Conservation (phyloP, 1,140 invertebrate species). For the Paraescarpia echinospica region DNA sequence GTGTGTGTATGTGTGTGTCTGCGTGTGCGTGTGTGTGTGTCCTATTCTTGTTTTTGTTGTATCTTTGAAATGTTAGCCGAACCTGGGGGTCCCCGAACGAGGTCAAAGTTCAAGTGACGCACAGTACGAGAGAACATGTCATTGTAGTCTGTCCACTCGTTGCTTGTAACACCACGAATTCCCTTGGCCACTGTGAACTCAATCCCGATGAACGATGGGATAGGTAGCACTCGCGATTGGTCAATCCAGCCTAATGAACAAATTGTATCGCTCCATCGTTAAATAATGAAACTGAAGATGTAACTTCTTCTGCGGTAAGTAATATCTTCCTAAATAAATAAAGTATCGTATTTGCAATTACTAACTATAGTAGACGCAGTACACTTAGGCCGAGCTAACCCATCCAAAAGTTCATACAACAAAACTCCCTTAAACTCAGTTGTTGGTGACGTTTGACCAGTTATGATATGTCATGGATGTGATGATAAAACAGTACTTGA, state of each 20-base stretch:
- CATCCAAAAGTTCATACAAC: no score
- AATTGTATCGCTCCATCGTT: not conserved
- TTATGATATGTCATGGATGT: no score
- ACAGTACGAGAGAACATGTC: not conserved
- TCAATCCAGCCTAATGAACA: conserved; percentile 2
- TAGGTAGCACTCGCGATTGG: not conserved
- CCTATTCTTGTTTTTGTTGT: not conserved
- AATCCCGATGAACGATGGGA: not conserved
- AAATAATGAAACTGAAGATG: not conserved
- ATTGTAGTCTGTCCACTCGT: not conserved
- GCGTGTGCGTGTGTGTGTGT: no score
- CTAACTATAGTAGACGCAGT: no score
- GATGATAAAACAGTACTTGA: no score
- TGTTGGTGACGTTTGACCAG: no score
- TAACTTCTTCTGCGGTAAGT: not conserved
- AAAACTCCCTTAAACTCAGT: no score
- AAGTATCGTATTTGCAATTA: not conserved
- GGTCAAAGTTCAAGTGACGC: not conserved
- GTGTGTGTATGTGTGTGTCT: no score
- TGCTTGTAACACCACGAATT: not conserved
- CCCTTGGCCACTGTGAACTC: not conserved
- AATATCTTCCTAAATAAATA: not conserved
- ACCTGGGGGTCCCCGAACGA: no score
- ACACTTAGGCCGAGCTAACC: no score
- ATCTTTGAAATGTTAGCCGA: not conserved